phyloP scores from a whole-genome alignment of 2,113 vertebrate genomes.

The Chaenogobius annularis region DNA sequence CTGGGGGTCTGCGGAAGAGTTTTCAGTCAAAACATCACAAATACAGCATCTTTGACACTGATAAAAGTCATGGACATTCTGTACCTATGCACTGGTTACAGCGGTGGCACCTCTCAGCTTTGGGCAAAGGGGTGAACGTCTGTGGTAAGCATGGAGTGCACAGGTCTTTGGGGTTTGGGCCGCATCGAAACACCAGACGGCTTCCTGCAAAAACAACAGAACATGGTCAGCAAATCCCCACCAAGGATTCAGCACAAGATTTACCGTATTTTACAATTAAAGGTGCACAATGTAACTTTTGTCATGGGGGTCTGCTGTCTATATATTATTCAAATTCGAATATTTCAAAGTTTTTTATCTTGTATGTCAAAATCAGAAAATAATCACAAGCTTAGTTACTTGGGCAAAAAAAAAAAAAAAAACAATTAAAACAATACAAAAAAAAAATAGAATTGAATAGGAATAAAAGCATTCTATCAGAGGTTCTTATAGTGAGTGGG shows the following conservation, averaged over 20 bases:
- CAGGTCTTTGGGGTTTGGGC: neutral
- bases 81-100: constrained; percentile 74
- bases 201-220: constrained; percentile 57
- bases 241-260: neutral
- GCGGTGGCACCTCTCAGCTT: rapidly evolving
- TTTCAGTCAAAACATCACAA: neutral
- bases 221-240: neutral
- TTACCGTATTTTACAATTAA: neutral
- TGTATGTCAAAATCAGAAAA: too few relatives aligned
- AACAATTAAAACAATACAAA: too few relatives aligned
- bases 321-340: too few relatives aligned
- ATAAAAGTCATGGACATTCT: neutral
- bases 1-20: constrained; percentile 45
- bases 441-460: too few relatives aligned
- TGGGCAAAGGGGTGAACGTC: neutral
- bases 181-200: constrained; percentile 12
- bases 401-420: too few relatives aligned
- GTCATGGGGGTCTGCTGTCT: neutral
- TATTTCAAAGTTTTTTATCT: too few relatives aligned
- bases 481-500: too few relatives aligned
- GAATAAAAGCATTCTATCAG: too few relatives aligned
- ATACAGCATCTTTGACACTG: neutral
- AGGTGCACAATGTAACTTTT: neutral
- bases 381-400: too few relatives aligned
- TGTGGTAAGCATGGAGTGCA: constrained; percentile 58